Evolutionary conservation across 2,888 invertebrate genomes (phyloP).

Genomic region (Volucella inanis): DNA sequence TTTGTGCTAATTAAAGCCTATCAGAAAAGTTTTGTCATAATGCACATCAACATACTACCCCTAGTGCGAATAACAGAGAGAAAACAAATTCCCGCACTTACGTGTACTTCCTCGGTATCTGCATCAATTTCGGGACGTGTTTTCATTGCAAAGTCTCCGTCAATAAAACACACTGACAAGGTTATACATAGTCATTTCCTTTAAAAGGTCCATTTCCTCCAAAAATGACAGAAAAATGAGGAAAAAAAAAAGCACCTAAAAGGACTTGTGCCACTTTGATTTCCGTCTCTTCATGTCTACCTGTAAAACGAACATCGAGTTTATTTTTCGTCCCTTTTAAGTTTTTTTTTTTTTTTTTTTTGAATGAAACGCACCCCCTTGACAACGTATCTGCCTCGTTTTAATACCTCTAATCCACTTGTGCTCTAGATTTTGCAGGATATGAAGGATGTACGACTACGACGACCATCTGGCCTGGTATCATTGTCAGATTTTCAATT

Average conservation of each 20-base stretch:
- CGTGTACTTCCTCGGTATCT: too few relatives aligned
- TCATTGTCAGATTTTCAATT: conserved; percentile 24
- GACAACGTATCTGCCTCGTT: conserved; percentile 44
- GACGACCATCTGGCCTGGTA: neutral
- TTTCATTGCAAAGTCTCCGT: too few relatives aligned
- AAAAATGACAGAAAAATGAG: neutral
- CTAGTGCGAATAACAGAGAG: too few relatives aligned
- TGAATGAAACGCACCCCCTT: conserved; percentile 26
- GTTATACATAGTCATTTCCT: conserved; percentile 14
- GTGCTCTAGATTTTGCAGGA: conserved; percentile 7
- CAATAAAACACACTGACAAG: neutral
- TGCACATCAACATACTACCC: too few relatives aligned
- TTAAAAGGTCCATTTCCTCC: conserved; percentile 37
- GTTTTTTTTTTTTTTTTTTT: neutral
- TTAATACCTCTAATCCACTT: conserved; percentile 67
- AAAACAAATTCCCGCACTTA: too few relatives aligned
- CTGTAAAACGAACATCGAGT: conserved; percentile 19
- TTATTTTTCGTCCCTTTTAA: neutral
- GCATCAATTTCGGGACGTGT: too few relatives aligned
- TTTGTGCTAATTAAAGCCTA: too few relatives aligned
- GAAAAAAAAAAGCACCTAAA: neutral
- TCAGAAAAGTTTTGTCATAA: too few relatives aligned
- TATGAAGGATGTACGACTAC: conserved; percentile 19
- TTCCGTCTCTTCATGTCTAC: conserved; percentile 16
- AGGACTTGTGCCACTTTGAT: conserved; percentile 21